Percentiles rank a stretch among this genome's conserved stretches.
Evolutionary conservation across 2,797 vertebrate species (phyloP).

Genomic region (Pangasius larnaudii): DNA sequence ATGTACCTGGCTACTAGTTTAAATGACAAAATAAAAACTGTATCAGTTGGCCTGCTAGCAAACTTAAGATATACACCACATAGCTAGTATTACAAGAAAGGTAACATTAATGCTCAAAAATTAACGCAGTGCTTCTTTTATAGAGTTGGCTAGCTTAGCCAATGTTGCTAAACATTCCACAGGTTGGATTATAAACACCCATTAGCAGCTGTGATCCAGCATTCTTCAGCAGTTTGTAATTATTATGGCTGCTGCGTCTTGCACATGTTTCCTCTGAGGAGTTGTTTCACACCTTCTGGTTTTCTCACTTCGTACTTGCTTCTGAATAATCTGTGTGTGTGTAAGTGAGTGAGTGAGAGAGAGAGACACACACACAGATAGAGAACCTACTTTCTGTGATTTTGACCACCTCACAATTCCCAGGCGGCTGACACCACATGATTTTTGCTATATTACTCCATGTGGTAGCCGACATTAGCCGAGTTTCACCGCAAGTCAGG

Average conservation of each 20-base stretch:
- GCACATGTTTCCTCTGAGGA: slow-evolving; percentile 23
- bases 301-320: slow-evolving; percentile 41
- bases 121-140: not conserved
- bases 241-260: slow-evolving; percentile 25
- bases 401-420: not conserved
- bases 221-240: slow-evolving; percentile 33
- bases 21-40: not conserved
- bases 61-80: not conserved
- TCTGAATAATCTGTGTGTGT: slow-evolving; percentile 16
- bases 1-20: no score
- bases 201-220: slow-evolving; percentile 42
- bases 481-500: not conserved
- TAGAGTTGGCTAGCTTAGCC: not conserved
- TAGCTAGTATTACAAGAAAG: not conserved
- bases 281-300: slow-evolving; percentile 39
- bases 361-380: not conserved
- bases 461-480: not conserved
- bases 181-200: slow-evolving; percentile 27
- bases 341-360: not conserved
- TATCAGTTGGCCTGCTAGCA: not conserved
- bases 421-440: not conserved
- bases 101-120: not conserved
- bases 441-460: not conserved
- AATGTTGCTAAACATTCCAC: slow-evolving; percentile 12
- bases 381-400: not conserved